These are phyloP conservation scores for Gerris lacustris DNA, from an alignment of 2,888 invertebrate genomes.

Conservation along the genomic window DNA sequence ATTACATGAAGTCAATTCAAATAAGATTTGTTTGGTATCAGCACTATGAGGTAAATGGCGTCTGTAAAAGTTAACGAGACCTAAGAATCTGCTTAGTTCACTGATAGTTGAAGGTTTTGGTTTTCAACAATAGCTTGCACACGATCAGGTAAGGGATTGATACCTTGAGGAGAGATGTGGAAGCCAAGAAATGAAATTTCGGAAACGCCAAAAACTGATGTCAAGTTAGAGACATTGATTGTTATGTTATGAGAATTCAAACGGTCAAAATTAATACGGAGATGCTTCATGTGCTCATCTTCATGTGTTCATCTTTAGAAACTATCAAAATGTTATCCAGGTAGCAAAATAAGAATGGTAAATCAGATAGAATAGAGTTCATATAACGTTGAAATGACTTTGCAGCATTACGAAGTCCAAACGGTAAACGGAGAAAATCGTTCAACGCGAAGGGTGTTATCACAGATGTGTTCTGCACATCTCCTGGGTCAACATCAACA, in stretches of 20 bases:
- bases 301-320: constrained; percentile 8
- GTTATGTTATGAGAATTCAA: background rate
- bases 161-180: background rate
- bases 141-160: constrained; percentile 5
- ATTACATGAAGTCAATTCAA: constrained; percentile 19
- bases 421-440: too few relatives aligned
- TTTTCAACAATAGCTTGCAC: constrained; percentile 6
- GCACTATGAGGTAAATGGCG: constrained; percentile 20
- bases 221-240: background rate
- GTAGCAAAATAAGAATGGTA: constrained; percentile 27
- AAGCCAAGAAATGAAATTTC: background rate
- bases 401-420: constrained; percentile 25
- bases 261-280: too few relatives aligned
- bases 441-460: too few relatives aligned
- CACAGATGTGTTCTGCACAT: too few relatives aligned
- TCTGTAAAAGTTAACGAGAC: constrained; percentile 19
- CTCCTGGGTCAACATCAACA: too few relatives aligned
- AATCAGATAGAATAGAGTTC: constrained; percentile 24
- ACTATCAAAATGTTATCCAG: constrained; percentile 30
- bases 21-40: constrained; percentile 17
- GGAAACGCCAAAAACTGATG: background rate
- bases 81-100: constrained; percentile 16
- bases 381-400: constrained; percentile 31
- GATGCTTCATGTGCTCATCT: background rate
- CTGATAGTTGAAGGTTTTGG: constrained; percentile 6